phyloP scores from a whole-genome alignment of 2,797 vertebrate genomes.

The Leptatherina wallacei region DNA sequence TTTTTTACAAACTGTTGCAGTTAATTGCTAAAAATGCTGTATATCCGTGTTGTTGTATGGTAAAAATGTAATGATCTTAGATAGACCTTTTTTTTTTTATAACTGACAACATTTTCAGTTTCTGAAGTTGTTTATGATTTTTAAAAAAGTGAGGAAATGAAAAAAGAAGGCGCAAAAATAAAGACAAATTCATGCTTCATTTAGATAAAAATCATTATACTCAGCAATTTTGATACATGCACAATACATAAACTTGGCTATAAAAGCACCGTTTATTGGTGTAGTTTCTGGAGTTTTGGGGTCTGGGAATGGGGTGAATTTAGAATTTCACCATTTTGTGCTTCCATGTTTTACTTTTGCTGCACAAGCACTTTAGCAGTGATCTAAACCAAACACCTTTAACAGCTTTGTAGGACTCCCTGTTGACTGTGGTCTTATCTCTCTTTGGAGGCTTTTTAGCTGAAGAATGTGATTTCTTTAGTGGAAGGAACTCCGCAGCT shows the following conservation, averaged over 20 bases:
- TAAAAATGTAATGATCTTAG: too few species aligned
- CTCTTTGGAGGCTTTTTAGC: neutral
- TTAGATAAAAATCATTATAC: neutral
- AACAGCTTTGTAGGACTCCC: neutral
- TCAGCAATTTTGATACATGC: too few species aligned
- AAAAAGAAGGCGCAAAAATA: too few species aligned
- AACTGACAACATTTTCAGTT: too few species aligned
- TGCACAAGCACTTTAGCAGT: neutral
- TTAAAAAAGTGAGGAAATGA: too few species aligned
- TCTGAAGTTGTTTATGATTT: too few species aligned
- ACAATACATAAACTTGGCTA: neutral
- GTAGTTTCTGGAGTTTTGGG: neutral
- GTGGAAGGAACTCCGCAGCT: neutral
- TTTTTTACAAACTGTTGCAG: too few species aligned
- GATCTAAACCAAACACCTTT: neutral
- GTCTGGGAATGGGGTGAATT: neutral
- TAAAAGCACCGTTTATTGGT: neutral
- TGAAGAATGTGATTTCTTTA: neutral
- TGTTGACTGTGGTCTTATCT: neutral
- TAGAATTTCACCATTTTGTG: neutral
- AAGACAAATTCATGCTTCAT: neutral
- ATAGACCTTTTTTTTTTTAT: too few species aligned
- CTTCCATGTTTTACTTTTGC: neutral
- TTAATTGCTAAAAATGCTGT: too few species aligned
- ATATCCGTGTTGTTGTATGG: too few species aligned